A percentile compares a stretch with the other conserved stretches of the same genome.
These are phyloP conservation scores for Myiothlypis chrysogaster DNA, from an alignment of 2,797 vertebrate species.

Conservation along the genomic window DNA sequence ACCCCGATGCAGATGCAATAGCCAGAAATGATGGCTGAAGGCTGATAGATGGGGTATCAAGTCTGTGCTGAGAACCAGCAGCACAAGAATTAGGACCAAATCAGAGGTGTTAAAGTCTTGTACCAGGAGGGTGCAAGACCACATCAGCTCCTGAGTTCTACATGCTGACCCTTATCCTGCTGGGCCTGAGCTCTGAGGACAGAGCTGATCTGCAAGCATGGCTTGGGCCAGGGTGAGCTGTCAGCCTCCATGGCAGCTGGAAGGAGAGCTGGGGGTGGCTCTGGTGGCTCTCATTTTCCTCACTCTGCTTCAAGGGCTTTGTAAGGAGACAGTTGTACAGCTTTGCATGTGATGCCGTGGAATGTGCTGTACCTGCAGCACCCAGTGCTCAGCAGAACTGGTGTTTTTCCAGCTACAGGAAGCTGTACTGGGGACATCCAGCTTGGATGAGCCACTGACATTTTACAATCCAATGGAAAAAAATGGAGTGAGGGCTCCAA, in stretches of 20 bases:
- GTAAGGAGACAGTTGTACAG: neutral
- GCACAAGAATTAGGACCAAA: neutral
- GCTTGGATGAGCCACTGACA: neutral
- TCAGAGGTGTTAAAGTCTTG: neutral
- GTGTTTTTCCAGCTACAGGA: neutral
- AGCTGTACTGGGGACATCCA: neutral
- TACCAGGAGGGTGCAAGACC: neutral
- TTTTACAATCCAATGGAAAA: neutral
- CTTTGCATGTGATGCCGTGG: neutral
- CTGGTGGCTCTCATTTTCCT: neutral
- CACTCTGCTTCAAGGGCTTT: neutral
- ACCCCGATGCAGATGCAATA: neutral
- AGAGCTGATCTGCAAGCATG: accelerated
- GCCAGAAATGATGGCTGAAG: neutral
- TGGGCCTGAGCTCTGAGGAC: neutral
- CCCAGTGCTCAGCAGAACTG: accelerated
- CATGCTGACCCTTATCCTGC: accelerated
- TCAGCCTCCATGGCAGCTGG: neutral
- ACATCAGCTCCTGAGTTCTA: neutral
- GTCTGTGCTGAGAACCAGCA: neutral
- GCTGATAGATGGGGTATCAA: neutral
- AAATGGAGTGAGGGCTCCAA: neutral
- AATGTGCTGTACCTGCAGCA: accelerated
- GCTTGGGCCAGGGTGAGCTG: neutral
- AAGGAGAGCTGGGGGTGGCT: neutral